Evolutionary conservation across 2,888 invertebrate species (phyloP).

Genomic region (Plusia festucae): DNA sequence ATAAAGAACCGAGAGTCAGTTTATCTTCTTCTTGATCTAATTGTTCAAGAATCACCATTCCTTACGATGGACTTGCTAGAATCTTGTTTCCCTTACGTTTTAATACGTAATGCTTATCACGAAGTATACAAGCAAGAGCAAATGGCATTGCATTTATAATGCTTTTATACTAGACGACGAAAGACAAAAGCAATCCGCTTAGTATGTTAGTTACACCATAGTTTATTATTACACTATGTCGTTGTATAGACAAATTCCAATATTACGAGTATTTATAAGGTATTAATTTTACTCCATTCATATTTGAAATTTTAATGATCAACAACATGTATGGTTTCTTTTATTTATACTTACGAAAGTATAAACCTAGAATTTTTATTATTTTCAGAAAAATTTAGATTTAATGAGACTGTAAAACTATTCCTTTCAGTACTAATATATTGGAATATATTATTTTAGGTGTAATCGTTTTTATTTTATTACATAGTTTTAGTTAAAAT

Average conservation of each 20-base stretch:
- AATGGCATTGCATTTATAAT: conserved; percentile 86
- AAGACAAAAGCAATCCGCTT: conserved; percentile 53
- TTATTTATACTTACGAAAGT: conserved; percentile 29
- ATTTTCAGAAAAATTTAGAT: conserved; percentile 49
- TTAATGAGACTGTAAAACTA: conserved; percentile 76
- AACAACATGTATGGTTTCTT: conserved; percentile 31
- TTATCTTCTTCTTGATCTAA: conserved; percentile 98
- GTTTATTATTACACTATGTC: conserved; percentile 38
- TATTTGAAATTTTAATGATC: conserved; percentile 34
- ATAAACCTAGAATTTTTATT: conserved; percentile 23
- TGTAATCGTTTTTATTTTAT: conserved; percentile 33
- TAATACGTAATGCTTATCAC: conserved; percentile 99
- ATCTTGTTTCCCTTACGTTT: conserved; percentile 99
- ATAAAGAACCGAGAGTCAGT: conserved; percentile 98
- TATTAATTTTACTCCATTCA: conserved; percentile 29
- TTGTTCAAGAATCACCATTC: conserved; percentile 99
- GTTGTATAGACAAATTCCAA: conserved; percentile 57
- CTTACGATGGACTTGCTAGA: conserved; percentile 99
- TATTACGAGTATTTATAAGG: conserved; percentile 51
- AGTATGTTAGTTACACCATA: conserved; percentile 39
- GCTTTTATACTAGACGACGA: conserved; percentile 55
- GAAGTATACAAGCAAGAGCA: conserved; percentile 98
- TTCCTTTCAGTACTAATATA: conserved; percentile 62
- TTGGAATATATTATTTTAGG: conserved; percentile 38
- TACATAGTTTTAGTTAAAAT: conserved; percentile 19